Evolutionary conservation across 2,113 vertebrate species (phyloP), one percentile per base, ranked within the genome.

Genomic region (Oplegnathus fasciatus): DNA sequence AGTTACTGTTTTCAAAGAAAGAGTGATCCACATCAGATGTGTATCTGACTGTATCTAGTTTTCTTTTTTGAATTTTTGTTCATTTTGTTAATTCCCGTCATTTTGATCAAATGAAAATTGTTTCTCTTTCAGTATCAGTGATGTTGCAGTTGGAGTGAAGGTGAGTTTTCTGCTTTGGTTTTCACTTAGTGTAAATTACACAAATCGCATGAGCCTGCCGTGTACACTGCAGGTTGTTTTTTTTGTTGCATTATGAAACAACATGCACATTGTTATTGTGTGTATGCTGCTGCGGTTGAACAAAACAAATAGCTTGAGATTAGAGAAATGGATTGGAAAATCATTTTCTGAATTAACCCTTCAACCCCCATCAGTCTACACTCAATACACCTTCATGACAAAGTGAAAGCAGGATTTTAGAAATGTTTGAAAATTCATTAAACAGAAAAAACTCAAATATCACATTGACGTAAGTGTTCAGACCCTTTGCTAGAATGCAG

Each of bases 111-210:
- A 7, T 30, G 7, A 15, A 58, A 70, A 42, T 34, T 17, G 1
- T 67, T 68, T 70, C 10, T 88, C 60, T 97, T 96, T 85, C 96
- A 97, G 97, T 94, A 96, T 98, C 93, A 95, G 97, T 94, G 98
- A 99, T 93, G 98, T 99, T 96, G 96, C 97, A 91, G 98, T 99
- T 96, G 98, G 98, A 85, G 97, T 99, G 90, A 99, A 99, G 98
- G 98, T 99, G 96, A 96, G 97, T 85, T 88, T 84, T 52, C 37
- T 54, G 0, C 5, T 61, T 32, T 37, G 5, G 0, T 55, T 28
- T 73, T 44, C 44, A 1, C 11, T 54, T 17, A 28, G 24, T 57
- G 14, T 75, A 54, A 52, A 24, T 17, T 6, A 24, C 62, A 78
- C n/a, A 60, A 6, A 24, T 34, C 5, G 55, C 28, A 57, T 15